These are phyloP conservation scores for Staurois parvus DNA, from an alignment of 2,797 vertebrate species.

Conservation along the genomic window DNA sequence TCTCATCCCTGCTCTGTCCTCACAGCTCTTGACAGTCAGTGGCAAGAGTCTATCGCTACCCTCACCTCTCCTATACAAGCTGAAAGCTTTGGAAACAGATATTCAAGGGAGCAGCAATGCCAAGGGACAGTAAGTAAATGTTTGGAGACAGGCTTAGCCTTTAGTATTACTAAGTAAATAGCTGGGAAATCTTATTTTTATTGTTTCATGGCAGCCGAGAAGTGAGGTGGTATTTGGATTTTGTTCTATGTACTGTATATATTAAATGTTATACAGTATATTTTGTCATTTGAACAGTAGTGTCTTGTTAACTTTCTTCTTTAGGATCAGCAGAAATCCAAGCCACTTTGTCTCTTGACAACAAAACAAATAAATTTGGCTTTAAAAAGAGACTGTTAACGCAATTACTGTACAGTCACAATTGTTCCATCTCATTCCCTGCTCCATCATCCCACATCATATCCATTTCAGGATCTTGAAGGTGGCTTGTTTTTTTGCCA, in stretches of 20 bases:
- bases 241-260: too few species aligned
- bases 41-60: too few species aligned
- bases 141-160: too few species aligned
- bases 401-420: constrained; percentile 26
- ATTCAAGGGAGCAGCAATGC: too few species aligned
- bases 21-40: too few species aligned
- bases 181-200: neutral
- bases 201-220: neutral
- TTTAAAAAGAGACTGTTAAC: constrained; percentile 40
- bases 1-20: too few species aligned
- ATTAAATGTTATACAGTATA: neutral
- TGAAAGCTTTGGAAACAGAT: too few species aligned
- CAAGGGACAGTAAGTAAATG: too few species aligned
- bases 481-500: constrained; percentile 21
- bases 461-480: constrained; percentile 43
- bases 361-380: constrained; percentile 14
- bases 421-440: constrained; percentile 23
- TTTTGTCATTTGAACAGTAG: neutral
- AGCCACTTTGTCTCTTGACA: constrained; percentile 31
- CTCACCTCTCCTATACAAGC: too few species aligned
- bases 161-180: too few species aligned
- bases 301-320: constrained; percentile 6
- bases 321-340: constrained; percentile 10
- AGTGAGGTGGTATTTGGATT: neutral
- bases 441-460: constrained; percentile 42